Conservation (phyloP, 2,797 vertebrate species). For the Onychomys leucogaster region DNA sequence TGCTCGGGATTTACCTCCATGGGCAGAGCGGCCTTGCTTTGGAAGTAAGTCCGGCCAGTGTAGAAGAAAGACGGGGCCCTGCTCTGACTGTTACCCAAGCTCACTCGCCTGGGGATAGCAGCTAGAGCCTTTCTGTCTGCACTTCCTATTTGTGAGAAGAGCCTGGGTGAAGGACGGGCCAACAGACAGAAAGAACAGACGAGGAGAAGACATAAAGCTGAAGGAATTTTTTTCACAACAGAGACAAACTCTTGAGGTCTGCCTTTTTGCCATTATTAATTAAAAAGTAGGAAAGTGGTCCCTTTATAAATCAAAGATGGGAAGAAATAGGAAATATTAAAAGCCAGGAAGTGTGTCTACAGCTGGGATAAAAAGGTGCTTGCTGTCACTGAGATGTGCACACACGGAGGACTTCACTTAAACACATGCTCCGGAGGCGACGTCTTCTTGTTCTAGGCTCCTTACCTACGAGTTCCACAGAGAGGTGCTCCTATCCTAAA, state of each 20-base stretch:
- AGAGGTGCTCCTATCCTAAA: not conserved
- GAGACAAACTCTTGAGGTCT: not conserved
- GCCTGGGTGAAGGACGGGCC: not conserved
- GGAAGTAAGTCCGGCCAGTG: not conserved
- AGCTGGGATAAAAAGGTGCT: not conserved
- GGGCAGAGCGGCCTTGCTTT: not conserved
- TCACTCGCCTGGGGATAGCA: not conserved
- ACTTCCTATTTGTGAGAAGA: not conserved
- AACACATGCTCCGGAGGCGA: too few species aligned
- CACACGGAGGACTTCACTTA: not conserved
- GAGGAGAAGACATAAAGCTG: not conserved
- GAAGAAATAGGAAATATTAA: not conserved
- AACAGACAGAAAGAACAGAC: not conserved
- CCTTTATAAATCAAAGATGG: not conserved
- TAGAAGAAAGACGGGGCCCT: not conserved
- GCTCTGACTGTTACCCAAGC: not conserved
- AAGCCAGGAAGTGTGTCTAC: not conserved
- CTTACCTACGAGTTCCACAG: not conserved
- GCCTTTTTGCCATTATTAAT: not conserved
- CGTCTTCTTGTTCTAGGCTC: not conserved
- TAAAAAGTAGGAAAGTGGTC: not conserved
- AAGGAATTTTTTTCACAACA: not conserved
- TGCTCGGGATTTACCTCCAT: not conserved
- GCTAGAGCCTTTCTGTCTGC: not conserved
- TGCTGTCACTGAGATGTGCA: not conserved